Evolutionary conservation across 2,113 vertebrate species (phyloP).

Genomic region (Martes martes): DNA sequence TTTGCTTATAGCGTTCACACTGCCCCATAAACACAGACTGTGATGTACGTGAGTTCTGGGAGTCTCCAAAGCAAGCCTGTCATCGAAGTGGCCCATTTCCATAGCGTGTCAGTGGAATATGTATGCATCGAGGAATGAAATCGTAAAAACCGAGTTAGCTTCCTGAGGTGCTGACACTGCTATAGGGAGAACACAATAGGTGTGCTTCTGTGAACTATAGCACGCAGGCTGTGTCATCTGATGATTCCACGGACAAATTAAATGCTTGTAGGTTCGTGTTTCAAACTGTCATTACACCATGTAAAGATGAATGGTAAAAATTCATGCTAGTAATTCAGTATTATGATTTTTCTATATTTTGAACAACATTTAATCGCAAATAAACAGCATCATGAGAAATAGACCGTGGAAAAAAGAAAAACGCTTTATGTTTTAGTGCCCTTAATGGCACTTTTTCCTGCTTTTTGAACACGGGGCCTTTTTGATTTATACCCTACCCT

Average conservation of each 20-base stretch:
- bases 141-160: not conserved
- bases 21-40: not conserved
- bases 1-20: not conserved
- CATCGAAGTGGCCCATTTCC: not conserved
- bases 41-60: not conserved
- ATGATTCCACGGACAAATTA: not conserved
- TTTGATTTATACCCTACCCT: not conserved
- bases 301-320: not conserved
- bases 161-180: not conserved
- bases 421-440: not conserved
- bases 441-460: not conserved
- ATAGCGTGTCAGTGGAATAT: not conserved
- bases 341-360: not conserved
- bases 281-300: not conserved
- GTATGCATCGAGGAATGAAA: not conserved
- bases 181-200: not conserved
- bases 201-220: not conserved
- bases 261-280: not conserved
- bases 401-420: not conserved
- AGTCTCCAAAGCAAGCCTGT: not conserved
- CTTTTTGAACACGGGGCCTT: not conserved
- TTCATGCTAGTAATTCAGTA: constrained; percentile 1
- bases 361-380: not conserved
- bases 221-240: not conserved
- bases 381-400: not conserved